Percentiles rank a stretch among this genome's conserved stretches.
These are phyloP conservation scores for Platyura marginata DNA, from an alignment of 1,140 invertebrate species.

Conservation along the genomic window DNA sequence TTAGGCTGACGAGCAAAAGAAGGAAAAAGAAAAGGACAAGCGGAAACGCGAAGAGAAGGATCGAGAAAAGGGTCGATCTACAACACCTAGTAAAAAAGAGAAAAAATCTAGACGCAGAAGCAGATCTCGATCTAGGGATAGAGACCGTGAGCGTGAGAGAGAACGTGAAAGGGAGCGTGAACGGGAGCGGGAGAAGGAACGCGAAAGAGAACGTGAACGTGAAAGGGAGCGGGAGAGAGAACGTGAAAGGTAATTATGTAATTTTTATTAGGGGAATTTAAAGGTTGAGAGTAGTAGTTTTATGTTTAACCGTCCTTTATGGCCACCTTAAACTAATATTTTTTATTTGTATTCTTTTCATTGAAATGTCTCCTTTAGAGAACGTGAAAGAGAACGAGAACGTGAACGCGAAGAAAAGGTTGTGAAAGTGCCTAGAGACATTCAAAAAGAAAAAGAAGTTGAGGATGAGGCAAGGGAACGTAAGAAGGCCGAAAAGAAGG, in stretches of 20 bases:
- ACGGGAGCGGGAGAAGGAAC: slow-evolving; percentile 17
- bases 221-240: slow-evolving; percentile 21
- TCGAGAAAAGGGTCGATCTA: slow-evolving; percentile 16
- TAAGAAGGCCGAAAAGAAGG: slow-evolving; percentile 75
- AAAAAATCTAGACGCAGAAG: slow-evolving; percentile 5
- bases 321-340: not conserved
- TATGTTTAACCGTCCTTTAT: too few relatives aligned
- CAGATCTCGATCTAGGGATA: slow-evolving; percentile 9
- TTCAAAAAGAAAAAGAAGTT: slow-evolving; percentile 61
- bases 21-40: slow-evolving; percentile 33
- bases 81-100: slow-evolving; percentile 23
- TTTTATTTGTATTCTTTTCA: not conserved
- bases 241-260: not conserved
- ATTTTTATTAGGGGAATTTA: too few relatives aligned
- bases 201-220: slow-evolving; percentile 31
- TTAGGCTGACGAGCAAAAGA: slow-evolving; percentile 18
- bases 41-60: slow-evolving; percentile 31
- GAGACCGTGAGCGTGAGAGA: slow-evolving; percentile 15
- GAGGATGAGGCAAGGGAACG: slow-evolving; percentile 83
- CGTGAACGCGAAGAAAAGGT: slow-evolving; percentile 28
- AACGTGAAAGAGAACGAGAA: slow-evolving; percentile 26
- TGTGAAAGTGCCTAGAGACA: slow-evolving; percentile 35
- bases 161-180: slow-evolving; percentile 23
- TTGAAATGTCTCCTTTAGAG: slow-evolving; percentile 9
- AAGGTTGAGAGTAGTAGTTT: too few relatives aligned